phyloP scores from a whole-genome alignment of 2,113 vertebrate genomes.

The Narcine bancroftii region DNA sequence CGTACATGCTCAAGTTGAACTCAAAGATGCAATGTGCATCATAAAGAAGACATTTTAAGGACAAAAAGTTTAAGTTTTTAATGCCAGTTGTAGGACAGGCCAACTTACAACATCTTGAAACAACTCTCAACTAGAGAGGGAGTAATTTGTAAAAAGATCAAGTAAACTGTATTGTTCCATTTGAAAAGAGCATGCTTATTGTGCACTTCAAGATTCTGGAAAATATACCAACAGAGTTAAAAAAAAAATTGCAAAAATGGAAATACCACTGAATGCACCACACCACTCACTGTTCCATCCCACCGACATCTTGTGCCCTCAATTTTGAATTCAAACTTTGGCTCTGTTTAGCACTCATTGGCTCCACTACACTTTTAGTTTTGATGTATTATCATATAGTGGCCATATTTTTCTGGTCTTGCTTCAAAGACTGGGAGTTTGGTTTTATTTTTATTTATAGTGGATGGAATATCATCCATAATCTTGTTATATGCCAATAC shows the following conservation, averaged over 20 bases:
- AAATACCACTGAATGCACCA: neutral
- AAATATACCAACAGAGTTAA: neutral
- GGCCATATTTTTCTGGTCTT: neutral
- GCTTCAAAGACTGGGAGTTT: neutral
- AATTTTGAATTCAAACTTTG: too few relatives aligned
- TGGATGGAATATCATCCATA: neutral
- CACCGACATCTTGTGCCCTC: too few relatives aligned
- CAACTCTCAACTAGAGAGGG: too few relatives aligned
- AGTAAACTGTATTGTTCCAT: too few relatives aligned
- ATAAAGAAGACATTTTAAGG: neutral
- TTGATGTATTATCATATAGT: neutral
- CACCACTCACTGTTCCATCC: too few relatives aligned
- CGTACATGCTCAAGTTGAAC: neutral
- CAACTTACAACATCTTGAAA: neutral
- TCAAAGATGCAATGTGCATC: neutral
- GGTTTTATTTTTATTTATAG: neutral
- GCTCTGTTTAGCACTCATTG: too few relatives aligned
- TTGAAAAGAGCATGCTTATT: neutral
- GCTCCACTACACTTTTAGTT: too few relatives aligned
- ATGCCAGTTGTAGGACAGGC: neutral
- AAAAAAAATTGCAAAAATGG: neutral
- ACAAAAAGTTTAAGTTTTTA: neutral
- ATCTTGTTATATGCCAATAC: neutral
- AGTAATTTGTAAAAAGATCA: too few relatives aligned
- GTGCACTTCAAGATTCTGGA: neutral